A percentile compares a stretch with the other conserved stretches of the same genome.
phyloP scores from a whole-genome alignment of 2,888 invertebrate species.

The Stictocephala bisonia region DNA sequence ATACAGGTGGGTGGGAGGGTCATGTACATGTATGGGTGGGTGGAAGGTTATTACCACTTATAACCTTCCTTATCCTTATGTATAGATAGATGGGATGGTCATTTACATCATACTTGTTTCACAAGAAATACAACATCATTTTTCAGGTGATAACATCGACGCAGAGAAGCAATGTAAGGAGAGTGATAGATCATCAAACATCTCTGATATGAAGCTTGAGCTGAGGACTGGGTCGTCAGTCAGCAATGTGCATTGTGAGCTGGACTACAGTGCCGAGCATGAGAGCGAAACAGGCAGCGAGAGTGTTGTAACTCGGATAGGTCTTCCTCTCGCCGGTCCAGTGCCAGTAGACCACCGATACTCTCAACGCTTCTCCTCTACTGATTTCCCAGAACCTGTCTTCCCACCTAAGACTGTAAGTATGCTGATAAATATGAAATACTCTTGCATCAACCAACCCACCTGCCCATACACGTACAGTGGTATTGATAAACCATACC shows the following conservation, averaged over 20 bases:
- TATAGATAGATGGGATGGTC: too few species aligned
- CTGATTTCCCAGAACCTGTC: slow-evolving; percentile 82
- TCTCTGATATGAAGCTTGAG: slow-evolving; percentile 92
- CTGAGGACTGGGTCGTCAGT: slow-evolving; percentile 84
- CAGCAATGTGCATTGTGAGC: slow-evolving; percentile 70
- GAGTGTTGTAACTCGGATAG: slow-evolving; percentile 67
- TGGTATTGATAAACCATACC: neutral
- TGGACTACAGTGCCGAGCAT: slow-evolving; percentile 68
- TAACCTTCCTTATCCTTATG: too few species aligned
- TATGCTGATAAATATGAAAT: slow-evolving; percentile 28
- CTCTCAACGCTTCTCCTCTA: slow-evolving; percentile 75
- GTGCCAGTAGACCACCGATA: slow-evolving; percentile 69
- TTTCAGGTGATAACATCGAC: slow-evolving; percentile 67
- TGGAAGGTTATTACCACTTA: too few species aligned
- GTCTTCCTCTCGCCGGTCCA: slow-evolving; percentile 82
- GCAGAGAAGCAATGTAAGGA: slow-evolving; percentile 71
- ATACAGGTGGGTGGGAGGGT: too few species aligned
- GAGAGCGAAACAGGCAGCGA: slow-evolving; percentile 73
- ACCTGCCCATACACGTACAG: too few species aligned
- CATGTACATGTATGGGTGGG: too few species aligned
- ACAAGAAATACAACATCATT: too few species aligned
- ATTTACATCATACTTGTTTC: too few species aligned
- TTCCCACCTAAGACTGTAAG: slow-evolving; percentile 76
- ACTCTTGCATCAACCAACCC: too few species aligned
- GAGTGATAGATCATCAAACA: slow-evolving; percentile 91